A percentile compares a stretch with the other conserved stretches of the same genome.
These are phyloP conservation scores for Rhopalosiphum nymphaeae DNA, from an alignment of 2,888 invertebrate species.

Conservation along the genomic window DNA sequence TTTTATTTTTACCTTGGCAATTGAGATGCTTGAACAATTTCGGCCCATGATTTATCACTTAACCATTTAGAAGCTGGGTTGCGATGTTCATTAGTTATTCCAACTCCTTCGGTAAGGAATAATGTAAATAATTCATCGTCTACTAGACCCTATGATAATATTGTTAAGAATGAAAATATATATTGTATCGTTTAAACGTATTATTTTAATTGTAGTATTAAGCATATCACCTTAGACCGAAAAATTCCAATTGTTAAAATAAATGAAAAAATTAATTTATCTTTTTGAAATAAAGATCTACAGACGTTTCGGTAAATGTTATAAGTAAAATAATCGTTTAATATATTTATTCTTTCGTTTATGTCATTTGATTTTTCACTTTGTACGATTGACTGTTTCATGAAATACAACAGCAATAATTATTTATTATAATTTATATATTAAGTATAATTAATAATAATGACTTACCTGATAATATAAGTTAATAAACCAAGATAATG, in stretches of 20 bases:
- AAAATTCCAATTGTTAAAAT: slow-evolving; percentile 83
- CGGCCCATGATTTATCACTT: slow-evolving; percentile 90
- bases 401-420: slow-evolving; percentile 7
- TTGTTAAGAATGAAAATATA: neutral
- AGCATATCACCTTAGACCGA: slow-evolving; percentile 74
- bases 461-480: slow-evolving; percentile 78
- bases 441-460: neutral
- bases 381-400: slow-evolving; percentile 80
- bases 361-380: slow-evolving; percentile 80
- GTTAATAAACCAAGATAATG: slow-evolving; percentile 90
- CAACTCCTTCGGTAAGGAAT: slow-evolving; percentile 90
- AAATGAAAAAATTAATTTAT: slow-evolving; percentile 93
- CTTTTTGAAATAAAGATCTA: slow-evolving; percentile 93
- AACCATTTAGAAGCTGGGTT: slow-evolving; percentile 90
- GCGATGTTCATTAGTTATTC: slow-evolving; percentile 81
- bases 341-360: slow-evolving; percentile 77
- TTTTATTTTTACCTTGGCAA: slow-evolving; percentile 76
- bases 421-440: neutral
- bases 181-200: neutral
- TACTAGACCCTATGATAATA: slow-evolving; percentile 72
- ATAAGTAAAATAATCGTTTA: slow-evolving; percentile 87
- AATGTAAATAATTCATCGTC: slow-evolving; percentile 84
- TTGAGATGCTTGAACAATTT: slow-evolving; percentile 80
- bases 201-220: neutral
- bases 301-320: slow-evolving; percentile 93